Conservation (phyloP, 2,113 vertebrate genomes). For the Rousettus leschenaultii region DNA sequence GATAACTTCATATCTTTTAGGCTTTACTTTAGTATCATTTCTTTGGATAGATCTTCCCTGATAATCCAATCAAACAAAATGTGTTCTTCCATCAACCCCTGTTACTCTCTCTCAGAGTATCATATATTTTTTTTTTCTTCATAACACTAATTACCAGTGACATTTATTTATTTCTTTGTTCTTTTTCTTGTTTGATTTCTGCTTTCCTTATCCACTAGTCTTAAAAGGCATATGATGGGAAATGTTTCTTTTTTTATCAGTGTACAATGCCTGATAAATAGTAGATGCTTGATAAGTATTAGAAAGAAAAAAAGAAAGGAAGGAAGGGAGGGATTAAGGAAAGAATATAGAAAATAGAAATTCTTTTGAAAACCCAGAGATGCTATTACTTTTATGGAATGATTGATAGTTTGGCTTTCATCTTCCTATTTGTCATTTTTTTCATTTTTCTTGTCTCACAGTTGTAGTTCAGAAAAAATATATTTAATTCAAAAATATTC, state of each 20-base stretch:
- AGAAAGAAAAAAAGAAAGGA: not conserved
- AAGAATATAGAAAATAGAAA: not conserved
- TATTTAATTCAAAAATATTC: not conserved
- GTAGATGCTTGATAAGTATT: not conserved
- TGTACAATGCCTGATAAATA: not conserved
- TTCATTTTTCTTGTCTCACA: not conserved
- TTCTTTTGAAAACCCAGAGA: not conserved
- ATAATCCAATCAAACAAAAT: not conserved
- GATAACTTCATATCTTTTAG: not conserved
- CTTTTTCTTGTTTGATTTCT: not conserved
- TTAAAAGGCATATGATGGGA: not conserved
- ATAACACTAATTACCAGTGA: not conserved
- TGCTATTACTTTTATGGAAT: not conserved
- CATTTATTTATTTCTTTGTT: not conserved
- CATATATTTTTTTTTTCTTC: not conserved
- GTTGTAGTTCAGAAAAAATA: conserved; percentile 4
- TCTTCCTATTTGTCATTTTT: not conserved
- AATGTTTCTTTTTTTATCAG: not conserved
- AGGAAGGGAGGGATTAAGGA: not conserved
- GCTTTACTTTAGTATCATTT: not conserved
- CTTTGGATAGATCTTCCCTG: not conserved
- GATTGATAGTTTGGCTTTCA: not conserved
- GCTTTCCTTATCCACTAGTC: not conserved
- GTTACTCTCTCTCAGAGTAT: not conserved
- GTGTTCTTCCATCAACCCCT: not conserved